A percentile compares a stretch with the other conserved stretches of the same genome.
Evolutionary conservation across 2,888 invertebrate species (phyloP).

Genomic region (Mesoligia furuncula): DNA sequence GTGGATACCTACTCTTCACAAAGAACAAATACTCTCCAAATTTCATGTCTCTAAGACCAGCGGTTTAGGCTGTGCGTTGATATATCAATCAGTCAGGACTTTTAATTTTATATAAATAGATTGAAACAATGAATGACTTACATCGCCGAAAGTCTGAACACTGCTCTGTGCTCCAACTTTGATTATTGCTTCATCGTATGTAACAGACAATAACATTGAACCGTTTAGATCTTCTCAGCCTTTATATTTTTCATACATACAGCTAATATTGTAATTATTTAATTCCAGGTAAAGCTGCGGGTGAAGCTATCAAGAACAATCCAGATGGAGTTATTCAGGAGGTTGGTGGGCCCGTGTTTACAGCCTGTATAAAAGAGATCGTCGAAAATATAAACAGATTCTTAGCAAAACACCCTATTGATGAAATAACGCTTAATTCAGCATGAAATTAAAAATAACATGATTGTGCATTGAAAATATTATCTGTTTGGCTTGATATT

Average conservation of each 20-base stretch:
- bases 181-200: not conserved
- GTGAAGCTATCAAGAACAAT: slow-evolving; percentile 7
- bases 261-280: not conserved
- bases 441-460: not conserved
- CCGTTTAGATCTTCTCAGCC: no score
- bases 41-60: no score
- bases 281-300: slow-evolving; percentile 30
- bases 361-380: not conserved
- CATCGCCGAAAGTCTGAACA: not conserved
- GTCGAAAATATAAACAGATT: slow-evolving; percentile 26
- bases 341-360: slow-evolving; percentile 27
- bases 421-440: slow-evolving; percentile 39
- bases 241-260: not conserved
- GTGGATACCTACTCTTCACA: no score
- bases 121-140: not conserved
- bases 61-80: no score
- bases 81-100: no score
- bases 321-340: slow-evolving; percentile 30
- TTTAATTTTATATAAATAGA: no score
- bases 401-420: not conserved
- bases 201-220: not conserved
- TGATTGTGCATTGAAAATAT: not conserved
- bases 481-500: not conserved
- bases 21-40: no score
- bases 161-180: not conserved